These are phyloP conservation scores for Mirza zaza DNA, from an alignment of 2,113 vertebrate species.

Conservation along the genomic window DNA sequence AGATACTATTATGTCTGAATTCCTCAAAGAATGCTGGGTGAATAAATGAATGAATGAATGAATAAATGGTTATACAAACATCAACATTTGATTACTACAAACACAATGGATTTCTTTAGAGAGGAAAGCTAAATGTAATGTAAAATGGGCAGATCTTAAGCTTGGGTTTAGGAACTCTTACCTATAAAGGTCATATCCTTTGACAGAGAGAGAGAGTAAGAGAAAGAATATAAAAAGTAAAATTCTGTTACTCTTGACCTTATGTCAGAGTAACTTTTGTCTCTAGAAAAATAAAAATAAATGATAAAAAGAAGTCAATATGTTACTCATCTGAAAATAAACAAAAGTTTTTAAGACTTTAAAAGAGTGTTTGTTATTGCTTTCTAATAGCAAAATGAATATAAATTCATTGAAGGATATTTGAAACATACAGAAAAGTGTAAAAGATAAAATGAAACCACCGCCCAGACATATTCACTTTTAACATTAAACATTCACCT, in stretches of 20 bases:
- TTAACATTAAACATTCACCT: neutral
- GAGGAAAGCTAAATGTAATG: neutral
- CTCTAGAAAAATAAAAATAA: constrained; percentile 31
- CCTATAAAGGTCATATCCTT: neutral
- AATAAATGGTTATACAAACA: neutral
- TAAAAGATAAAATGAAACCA: constrained; percentile 3
- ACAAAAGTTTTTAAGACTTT: constrained; percentile 5
- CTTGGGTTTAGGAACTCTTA: neutral
- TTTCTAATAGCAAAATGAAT: constrained; percentile 33
- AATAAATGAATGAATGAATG: neutral
- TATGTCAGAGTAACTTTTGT: neutral
- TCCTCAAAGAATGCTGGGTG: neutral
- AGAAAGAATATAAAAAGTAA: neutral
- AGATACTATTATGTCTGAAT: neutral
- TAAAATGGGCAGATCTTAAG: neutral
- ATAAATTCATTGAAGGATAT: neutral
- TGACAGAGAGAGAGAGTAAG: neutral
- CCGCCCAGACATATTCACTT: neutral
- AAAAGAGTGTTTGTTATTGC: neutral
- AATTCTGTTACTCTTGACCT: constrained; percentile 17
- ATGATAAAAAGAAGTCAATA: neutral
- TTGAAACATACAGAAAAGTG: constrained; percentile 14
- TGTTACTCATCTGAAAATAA: constrained; percentile 1
- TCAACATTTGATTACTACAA: neutral
- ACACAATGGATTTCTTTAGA: neutral